Evolutionary conservation across 2,888 invertebrate genomes (phyloP).

Genomic region (Leucania comma): DNA sequence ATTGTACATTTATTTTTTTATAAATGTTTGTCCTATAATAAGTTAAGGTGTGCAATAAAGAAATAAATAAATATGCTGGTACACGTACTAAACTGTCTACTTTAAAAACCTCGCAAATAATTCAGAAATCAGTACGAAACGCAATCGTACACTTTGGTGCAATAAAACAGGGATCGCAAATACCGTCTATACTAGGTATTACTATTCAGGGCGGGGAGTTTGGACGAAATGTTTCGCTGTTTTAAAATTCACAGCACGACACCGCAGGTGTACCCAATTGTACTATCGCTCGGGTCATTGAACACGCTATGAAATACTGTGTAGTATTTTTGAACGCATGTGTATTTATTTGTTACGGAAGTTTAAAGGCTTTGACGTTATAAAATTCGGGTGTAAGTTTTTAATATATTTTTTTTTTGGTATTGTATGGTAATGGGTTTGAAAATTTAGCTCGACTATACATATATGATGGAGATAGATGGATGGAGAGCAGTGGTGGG

Average conservation of each 20-base stretch:
- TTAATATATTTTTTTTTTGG: neutral
- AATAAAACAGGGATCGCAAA: slow-evolving; percentile 52
- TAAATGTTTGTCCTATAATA: too few species aligned
- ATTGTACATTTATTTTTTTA: too few species aligned
- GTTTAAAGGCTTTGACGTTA: slow-evolving; percentile 50
- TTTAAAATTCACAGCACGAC: slow-evolving; percentile 60
- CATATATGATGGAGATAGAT: too few species aligned
- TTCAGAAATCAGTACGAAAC: slow-evolving; percentile 55
- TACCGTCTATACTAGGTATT: slow-evolving; percentile 37
- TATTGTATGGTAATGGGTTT: neutral
- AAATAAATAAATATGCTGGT: too few species aligned
- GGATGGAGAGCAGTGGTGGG: too few species aligned
- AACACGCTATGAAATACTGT: slow-evolving; percentile 60
- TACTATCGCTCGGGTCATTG: slow-evolving; percentile 59
- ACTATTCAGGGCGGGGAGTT: slow-evolving; percentile 57
- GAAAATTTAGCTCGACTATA: neutral
- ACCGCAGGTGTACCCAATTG: slow-evolving; percentile 62
- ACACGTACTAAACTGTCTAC: slow-evolving; percentile 4
- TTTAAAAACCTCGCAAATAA: slow-evolving; percentile 45
- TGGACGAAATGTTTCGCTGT: slow-evolving; percentile 39
- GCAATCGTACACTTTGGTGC: slow-evolving; percentile 55
- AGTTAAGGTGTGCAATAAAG: too few species aligned
- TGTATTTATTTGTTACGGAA: slow-evolving; percentile 58
- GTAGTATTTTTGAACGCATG: slow-evolving; percentile 59
- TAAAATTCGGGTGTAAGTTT: slow-evolving; percentile 25